Evolutionary conservation across 2,797 vertebrate genomes (phyloP), one percentile per base, ranked within the genome.

Genomic region (Adelosebastes latens): DNA sequence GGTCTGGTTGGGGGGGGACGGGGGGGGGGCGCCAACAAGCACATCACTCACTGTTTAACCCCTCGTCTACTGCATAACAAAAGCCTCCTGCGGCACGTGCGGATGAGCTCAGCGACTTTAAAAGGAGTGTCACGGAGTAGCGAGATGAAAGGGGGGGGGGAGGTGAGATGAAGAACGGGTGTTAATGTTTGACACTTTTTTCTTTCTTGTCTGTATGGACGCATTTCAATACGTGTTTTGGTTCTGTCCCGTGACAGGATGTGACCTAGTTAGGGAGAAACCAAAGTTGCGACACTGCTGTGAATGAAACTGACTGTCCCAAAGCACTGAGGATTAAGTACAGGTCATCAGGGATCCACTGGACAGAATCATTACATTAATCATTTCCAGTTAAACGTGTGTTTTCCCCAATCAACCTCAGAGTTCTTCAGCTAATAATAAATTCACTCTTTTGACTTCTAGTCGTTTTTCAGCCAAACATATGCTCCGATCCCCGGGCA

Each of bases 191-290:
- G 59, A 90, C 91, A 72, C 88, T 18, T 83, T 65, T 74, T 70
- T 25, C 59, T 80, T 72, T 75, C 55, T 79, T 18, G 63, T 74
- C 87, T 55, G 64, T 14, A 27, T 70, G 87, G 83, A 81, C 11
- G 64, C 84, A 88, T 90, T 85, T 90, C 78, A 91, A 83, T 80
- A 78, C 52, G 64, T 75, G 65, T 75, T 86, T 72, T 84, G 84
- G 72, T 74, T 77, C 73, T 61, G 77, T 92, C 87, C 87, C 87
- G 79, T 80, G 82, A 90, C 89, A 90, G 90, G 88, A 90, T 80
- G 83, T 89, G 90, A 87, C 89, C 92, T 66, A 84, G 83, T 91
- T 89, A 89, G 70, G 24, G 79, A 88, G 75, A 88, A 81, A 86
- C 86, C 85, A 93, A 87, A 89, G 76, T 81, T 61, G 68, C 31